Base-by-base conservation (phyloP, 2,797 vertebrate genomes). In the Poeciliopsis presidionis region DNA sequence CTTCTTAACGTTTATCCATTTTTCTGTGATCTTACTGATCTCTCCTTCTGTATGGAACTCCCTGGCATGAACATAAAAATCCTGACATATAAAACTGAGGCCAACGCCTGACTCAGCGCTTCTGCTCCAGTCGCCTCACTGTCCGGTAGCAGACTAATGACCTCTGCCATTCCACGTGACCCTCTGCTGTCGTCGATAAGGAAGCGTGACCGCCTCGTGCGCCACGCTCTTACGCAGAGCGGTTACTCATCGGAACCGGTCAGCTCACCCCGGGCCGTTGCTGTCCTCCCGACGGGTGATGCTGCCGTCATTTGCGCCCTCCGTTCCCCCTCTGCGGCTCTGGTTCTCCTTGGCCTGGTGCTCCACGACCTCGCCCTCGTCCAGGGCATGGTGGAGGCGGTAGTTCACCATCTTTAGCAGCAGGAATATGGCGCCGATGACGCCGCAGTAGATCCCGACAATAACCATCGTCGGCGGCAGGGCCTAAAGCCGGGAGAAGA, bases 401-500 rank as follows among this genome's bases (percentile, higher is more conserved):
- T 97, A 99, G 92, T 99, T 99, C 91, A 99, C 96, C 88, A 94
- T 96, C 95, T 99, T 99, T 93, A 99, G 94, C 94, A 99, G 95
- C 90, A 97, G 95, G 90, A 99, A 99, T 93, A 99, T 96, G 93
- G 96, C 96, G 75, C 96, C 98, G 75, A 99, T 97, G 90, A 99
- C 97, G 1, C 97, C 97, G 86, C 98, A 99, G 95, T 99, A 99
- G 94, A 99, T 97, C 84, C 97, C 98, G 88, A 99, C 98, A 79
- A 99, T 99, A 92, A 97, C 96, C 97, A 97, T 97, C 88, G 97
- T 97, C 87, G 98, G 97, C 77, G 97, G 97, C 94, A 99, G 96
- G 45, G 98, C 98, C 98, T 99, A 94, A 25, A 81, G 28, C 30
- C 25, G 1, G 47, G 47, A 86, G 22, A 47, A 25, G 61, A 55